Evolutionary conservation across 2,113 vertebrate genomes (phyloP).

Genomic region (Zapus hudsonius): DNA sequence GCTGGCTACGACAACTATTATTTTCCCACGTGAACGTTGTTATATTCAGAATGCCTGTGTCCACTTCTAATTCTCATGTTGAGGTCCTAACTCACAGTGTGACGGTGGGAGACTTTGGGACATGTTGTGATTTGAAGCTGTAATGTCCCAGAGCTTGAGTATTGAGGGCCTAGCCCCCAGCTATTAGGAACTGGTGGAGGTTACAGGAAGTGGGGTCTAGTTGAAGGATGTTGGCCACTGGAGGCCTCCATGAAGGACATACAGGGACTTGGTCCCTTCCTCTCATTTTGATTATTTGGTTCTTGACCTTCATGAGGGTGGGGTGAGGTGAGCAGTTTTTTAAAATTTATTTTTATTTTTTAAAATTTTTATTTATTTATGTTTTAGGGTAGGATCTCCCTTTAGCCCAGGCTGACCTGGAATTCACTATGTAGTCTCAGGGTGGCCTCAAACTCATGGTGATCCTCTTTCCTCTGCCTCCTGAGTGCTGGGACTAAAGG

Average conservation of each 20-base stretch:
- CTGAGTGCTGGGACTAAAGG: too few relatives aligned
- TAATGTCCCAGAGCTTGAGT: background rate
- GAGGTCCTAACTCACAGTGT: too few relatives aligned
- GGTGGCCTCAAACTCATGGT: too few relatives aligned
- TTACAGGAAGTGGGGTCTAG: background rate
- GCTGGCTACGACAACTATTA: too few relatives aligned
- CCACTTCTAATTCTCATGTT: background rate
- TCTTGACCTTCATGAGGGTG: background rate
- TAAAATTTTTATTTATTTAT: too few relatives aligned
- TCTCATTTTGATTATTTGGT: background rate
- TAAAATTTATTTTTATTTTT: too few relatives aligned
- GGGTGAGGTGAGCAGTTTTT: too few relatives aligned
- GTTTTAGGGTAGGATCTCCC: too few relatives aligned
- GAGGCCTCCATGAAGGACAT: background rate
- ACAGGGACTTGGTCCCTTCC: background rate
- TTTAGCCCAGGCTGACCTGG: too few relatives aligned
- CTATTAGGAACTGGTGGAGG: background rate
- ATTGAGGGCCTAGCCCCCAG: background rate
- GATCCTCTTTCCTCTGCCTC: too few relatives aligned
- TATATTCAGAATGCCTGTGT: background rate
- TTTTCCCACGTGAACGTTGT: background rate
- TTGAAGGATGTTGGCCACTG: background rate
- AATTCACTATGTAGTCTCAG: too few relatives aligned
- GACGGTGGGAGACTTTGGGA: background rate
- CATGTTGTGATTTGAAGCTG: background rate